Conservation (phyloP, 2,888 invertebrate species). For the Ommatoiulus sabulosus region DNA sequence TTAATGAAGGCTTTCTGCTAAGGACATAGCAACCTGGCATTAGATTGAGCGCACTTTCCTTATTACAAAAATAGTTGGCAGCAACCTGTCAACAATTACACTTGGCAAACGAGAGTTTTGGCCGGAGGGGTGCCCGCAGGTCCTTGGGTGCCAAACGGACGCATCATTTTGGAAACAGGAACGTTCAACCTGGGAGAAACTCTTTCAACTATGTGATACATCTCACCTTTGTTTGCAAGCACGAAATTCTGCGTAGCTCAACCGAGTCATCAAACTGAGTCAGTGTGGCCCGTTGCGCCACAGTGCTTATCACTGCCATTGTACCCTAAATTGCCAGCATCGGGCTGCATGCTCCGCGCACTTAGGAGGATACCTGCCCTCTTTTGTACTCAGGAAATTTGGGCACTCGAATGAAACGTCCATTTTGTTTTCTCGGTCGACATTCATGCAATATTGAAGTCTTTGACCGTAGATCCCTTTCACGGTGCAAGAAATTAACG, state of each 20-base stretch:
- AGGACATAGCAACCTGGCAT: neutral
- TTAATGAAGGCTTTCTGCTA: neutral
- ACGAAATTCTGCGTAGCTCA: neutral
- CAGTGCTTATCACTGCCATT: neutral
- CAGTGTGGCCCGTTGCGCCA: neutral
- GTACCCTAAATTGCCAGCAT: neutral
- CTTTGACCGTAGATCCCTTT: conserved; percentile 28
- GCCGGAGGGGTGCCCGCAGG: neutral
- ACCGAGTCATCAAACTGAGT: neutral
- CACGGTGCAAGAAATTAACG: neutral
- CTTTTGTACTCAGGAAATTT: neutral
- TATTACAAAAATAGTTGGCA: neutral
- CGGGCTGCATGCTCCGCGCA: neutral
- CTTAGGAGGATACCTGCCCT: neutral
- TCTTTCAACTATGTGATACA: neutral
- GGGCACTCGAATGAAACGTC: neutral
- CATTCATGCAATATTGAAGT: neutral
- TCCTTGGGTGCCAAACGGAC: neutral
- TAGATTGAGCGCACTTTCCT: neutral
- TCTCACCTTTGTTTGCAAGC: neutral
- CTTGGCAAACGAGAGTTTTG: neutral
- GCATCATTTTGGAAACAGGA: neutral
- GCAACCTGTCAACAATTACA: conserved; percentile 13
- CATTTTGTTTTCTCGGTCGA: conserved; percentile 2
- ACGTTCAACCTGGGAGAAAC: neutral